phyloP scores from a whole-genome alignment of 2,113 vertebrate genomes.

The Hydrolagus affinis region DNA sequence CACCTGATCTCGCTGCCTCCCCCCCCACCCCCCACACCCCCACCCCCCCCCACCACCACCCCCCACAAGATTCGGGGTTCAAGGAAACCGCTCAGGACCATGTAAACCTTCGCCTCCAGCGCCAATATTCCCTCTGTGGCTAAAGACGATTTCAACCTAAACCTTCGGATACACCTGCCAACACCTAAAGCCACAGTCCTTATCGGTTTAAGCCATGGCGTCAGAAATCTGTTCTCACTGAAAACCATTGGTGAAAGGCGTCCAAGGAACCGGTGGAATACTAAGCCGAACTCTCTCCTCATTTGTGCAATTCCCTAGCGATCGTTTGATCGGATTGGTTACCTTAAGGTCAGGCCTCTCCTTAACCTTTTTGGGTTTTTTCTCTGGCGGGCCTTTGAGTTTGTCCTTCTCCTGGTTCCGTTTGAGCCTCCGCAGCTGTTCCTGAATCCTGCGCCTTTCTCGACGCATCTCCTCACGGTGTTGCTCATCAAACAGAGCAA shows the following conservation, averaged over 20 bases:
- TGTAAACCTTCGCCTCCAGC: not conserved
- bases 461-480: conserved; percentile 98
- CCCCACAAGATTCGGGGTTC: not conserved
- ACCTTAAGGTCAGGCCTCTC: conserved; percentile 96
- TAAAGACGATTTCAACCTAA: not conserved
- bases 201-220: not conserved
- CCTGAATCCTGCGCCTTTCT: conserved; percentile 86
- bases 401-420: conserved; percentile 94
- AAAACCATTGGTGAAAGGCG: not conserved
- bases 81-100: not conserved
- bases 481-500: conserved; percentile 92
- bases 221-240: not conserved
- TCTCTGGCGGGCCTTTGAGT: conserved; percentile 89
- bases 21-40: not conserved
- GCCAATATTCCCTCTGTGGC: not conserved
- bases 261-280: not conserved
- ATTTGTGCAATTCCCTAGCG: not conserved
- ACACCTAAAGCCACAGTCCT: not conserved
- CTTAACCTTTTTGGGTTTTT: conserved; percentile 93
- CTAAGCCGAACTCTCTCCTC: not conserved
- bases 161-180: not conserved
- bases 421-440: conserved; percentile 84
- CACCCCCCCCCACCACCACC: not conserved
- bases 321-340: conserved; percentile 19
- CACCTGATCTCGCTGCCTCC: too few relatives aligned